phyloP scores from a whole-genome alignment of 2,113 vertebrate genomes.

The Manacus vitellinus region DNA sequence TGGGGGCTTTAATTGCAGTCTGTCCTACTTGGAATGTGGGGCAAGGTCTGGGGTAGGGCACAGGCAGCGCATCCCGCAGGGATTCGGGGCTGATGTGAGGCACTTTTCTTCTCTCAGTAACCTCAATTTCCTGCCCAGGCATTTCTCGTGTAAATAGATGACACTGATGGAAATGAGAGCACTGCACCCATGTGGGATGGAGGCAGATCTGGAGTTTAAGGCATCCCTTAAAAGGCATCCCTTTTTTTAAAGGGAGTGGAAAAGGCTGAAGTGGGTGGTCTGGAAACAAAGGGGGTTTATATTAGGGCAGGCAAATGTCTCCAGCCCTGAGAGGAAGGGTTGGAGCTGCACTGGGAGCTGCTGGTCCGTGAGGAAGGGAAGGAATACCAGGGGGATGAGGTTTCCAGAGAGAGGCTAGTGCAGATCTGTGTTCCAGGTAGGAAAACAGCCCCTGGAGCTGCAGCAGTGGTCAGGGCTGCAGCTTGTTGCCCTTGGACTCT shows the following conservation, averaged over 20 bases:
- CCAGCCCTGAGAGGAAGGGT: not conserved
- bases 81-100: not conserved
- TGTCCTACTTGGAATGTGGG: constrained; percentile 57
- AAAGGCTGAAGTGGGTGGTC: not conserved
- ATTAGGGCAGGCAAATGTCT: not conserved
- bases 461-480: not conserved
- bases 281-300: not conserved
- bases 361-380: not conserved
- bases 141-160: constrained; percentile 12
- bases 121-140: constrained; percentile 19
- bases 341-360: not conserved
- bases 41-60: constrained; percentile 40
- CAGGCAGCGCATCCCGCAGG: not conserved
- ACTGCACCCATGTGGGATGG: not conserved
- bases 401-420: not conserved
- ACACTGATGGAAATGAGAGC: constrained; percentile 55
- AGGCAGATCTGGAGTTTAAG: not conserved
- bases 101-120: not conserved
- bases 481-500: not conserved
- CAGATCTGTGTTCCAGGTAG: not conserved
- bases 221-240: not conserved
- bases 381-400: rapidly evolving
- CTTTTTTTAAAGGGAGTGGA: not conserved
- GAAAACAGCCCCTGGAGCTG: not conserved
- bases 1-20: not conserved